Conservation (phyloP, 2,797 vertebrate species). For the Pampus argenteus region DNA sequence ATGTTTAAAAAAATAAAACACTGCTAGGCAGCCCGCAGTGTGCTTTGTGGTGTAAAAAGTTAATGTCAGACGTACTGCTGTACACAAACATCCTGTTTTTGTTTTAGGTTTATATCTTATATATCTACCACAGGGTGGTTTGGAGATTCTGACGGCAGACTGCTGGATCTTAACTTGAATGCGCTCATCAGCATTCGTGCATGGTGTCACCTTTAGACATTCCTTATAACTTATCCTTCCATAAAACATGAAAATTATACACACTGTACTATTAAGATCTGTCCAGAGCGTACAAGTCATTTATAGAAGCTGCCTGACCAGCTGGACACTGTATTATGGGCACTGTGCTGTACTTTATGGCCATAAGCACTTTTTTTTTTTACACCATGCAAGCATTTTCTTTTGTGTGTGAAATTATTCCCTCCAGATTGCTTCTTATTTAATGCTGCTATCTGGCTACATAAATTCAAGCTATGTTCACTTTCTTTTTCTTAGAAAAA, state of each 20-base stretch:
- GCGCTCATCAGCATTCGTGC: background rate
- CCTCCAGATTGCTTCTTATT: constrained; percentile 67
- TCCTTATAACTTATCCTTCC: background rate
- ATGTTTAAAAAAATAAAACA: constrained; percentile 34
- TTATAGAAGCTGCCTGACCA: constrained; percentile 58
- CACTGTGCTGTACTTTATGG: constrained; percentile 61
- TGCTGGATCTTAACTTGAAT: background rate
- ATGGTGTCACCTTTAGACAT: background rate
- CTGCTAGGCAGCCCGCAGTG: background rate
- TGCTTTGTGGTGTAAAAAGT: constrained; percentile 9
- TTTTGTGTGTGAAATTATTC: constrained; percentile 63
- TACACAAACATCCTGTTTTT: background rate
- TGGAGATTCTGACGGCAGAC: constrained; percentile 11
- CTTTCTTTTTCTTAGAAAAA: no score
- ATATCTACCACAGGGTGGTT: no score
- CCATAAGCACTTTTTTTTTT: constrained; percentile 69
- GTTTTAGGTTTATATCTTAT: background rate
- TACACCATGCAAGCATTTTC: constrained; percentile 68
- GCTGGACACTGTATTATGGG: constrained; percentile 45
- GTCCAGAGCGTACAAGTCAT: constrained; percentile 32
- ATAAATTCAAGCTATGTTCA: constrained; percentile 58
- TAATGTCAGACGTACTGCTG: constrained; percentile 18
- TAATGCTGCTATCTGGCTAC: constrained; percentile 54
- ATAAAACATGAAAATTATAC: background rate
- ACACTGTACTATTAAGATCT: constrained; percentile 14